Evolutionary conservation across 2,797 vertebrate species (phyloP), one percentile per base, ranked within the genome.

Genomic region (Pogonophryne albipinna): DNA sequence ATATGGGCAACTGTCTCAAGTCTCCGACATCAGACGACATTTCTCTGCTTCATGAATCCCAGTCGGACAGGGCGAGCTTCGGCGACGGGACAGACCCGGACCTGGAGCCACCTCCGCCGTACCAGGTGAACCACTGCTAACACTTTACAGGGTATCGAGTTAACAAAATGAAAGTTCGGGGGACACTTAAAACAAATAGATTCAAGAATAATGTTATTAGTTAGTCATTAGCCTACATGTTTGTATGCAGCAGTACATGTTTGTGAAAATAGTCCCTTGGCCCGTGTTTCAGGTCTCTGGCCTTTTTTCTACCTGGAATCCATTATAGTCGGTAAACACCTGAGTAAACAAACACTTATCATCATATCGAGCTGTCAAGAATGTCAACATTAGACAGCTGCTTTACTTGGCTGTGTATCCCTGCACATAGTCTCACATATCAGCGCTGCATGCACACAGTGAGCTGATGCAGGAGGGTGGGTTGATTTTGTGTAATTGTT

Each of bases 1-100:
- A 95, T 67, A 98, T 98, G 97, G 97, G 97, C 82, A 98, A 98
- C 92, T 99, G 97, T 94, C 95, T 99, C 66, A 98, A 97, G 91
- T 97, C 97, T 66, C 97, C 97, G 60, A 97, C 97, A 69, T 96
- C 97, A 63, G 97, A 99, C 91, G 97, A 99, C 93, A 98, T 99
- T 76, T 98, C 97, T 71, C 92, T 99, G 88, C 96, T 99, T 10
- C 97, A 98, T 53, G 97, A 99, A 84, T 97, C 97, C 56, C 97
- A 98, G 94, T 98, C 97, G 46, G 97, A 98, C 92, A 90, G 96
- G 85, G 97, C 96, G 60, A 98, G 97, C 91, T 97, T 96, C 78
- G 97, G 96, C 46, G 97, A 98, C 62, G 97, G 96, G 71, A 91
- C 95, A 23, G 97, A 98, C 77, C 95, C 88, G 0, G 97, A 98